Evolutionary conservation across 2,888 invertebrate species (phyloP).

Genomic region (Sipha maydis): DNA sequence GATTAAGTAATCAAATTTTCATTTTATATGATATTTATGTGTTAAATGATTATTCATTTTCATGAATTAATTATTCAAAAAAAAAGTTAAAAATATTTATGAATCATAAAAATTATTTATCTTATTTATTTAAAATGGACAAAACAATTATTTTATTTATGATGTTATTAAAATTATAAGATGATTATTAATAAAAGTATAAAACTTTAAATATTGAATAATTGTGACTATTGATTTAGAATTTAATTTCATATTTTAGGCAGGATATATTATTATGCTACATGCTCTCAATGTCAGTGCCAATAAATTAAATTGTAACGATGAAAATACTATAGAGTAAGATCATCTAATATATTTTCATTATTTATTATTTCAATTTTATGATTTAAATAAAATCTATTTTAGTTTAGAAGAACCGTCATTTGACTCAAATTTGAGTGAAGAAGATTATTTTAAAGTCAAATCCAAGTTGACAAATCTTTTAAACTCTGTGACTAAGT

Average conservation of each 20-base stretch:
- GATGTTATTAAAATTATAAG: background rate
- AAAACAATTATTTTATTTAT: background rate
- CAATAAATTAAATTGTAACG: constrained; percentile 21
- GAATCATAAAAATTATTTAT: background rate
- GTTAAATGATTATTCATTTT: no score
- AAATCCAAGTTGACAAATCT: constrained; percentile 80
- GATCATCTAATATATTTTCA: background rate
- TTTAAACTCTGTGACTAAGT: constrained; percentile 85
- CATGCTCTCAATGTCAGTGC: constrained; percentile 56
- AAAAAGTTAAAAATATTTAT: background rate
- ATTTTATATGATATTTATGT: background rate
- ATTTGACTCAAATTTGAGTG: constrained; percentile 64
- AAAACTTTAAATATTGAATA: background rate
- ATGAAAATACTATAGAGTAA: constrained; percentile 40
- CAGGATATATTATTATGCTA: constrained; percentile 52
- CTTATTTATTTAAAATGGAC: background rate
- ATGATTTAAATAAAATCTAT: background rate
- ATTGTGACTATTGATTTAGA: background rate
- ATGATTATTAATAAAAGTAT: background rate
- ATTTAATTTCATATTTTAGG: constrained; percentile 29
- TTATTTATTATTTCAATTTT: background rate
- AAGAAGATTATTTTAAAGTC: constrained; percentile 75
- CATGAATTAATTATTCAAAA: no score
- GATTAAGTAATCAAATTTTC: background rate
- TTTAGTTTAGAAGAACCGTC: constrained; percentile 62